Conservation (phyloP, 1,140 invertebrate genomes). For the Psix sp. region DNA sequence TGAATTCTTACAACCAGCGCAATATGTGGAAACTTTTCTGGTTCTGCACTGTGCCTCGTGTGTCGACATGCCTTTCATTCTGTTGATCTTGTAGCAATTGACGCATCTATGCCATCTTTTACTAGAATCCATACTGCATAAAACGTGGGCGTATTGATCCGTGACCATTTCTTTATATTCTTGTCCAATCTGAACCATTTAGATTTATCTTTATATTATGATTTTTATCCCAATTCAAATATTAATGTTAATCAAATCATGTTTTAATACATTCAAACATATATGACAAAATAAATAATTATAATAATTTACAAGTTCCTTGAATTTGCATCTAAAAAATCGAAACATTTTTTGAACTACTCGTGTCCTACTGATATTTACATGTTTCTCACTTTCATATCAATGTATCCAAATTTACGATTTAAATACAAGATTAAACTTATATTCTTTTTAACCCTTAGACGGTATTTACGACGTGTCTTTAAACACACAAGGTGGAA, state of each 20-base stretch:
- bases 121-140: conserved; percentile 42
- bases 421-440: background rate
- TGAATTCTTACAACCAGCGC: conserved; percentile 45
- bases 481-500: conserved; percentile 24
- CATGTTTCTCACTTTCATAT: conserved; percentile 4
- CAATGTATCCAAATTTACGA: too few species aligned
- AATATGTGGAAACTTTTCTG: conserved; percentile 54
- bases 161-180: conserved; percentile 21
- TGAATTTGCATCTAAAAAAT: too few species aligned
- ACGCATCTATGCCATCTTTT: conserved; percentile 52
- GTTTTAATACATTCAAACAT: too few species aligned
- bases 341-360: too few species aligned
- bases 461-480: conserved; percentile 10
- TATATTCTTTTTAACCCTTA: conserved; percentile 30
- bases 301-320: background rate
- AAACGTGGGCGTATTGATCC: conserved; percentile 37
- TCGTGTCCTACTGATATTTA: conserved; percentile 15
- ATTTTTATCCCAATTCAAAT: background rate
- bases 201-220: conserved; percentile 29
- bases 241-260: too few species aligned
- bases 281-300: too few species aligned
- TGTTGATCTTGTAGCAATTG: conserved; percentile 47
- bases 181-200: conserved; percentile 52
- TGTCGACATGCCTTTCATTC: conserved; percentile 49
- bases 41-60: conserved; percentile 53